Evolutionary conservation across 2,888 invertebrate genomes (phyloP).

Genomic region (Linyphia triangularis): DNA sequence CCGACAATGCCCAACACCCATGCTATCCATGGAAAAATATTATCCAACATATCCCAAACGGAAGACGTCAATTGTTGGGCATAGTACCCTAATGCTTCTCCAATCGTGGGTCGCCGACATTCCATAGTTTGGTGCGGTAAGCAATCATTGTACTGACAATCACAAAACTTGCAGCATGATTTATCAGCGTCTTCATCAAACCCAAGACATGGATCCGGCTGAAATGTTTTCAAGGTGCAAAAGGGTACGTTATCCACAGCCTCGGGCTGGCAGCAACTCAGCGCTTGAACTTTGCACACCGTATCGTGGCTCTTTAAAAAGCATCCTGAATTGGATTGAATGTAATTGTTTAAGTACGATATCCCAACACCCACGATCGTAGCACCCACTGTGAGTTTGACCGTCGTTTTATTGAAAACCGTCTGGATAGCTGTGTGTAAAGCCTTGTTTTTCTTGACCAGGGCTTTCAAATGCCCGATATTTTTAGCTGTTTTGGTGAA

Average conservation of each 20-base stretch:
- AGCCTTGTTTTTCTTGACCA: not conserved
- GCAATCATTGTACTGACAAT: slow-evolving; percentile 17
- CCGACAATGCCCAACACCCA: not conserved
- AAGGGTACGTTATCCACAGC: not conserved
- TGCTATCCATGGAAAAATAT: not conserved
- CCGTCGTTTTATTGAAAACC: not conserved
- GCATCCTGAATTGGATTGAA: slow-evolving; percentile 37
- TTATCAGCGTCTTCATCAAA: slow-evolving; percentile 7
- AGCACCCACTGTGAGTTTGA: not conserved
- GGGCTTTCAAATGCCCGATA: not conserved
- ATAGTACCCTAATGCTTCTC: slow-evolving; percentile 4
- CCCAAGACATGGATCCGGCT: not conserved
- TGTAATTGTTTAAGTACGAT: not conserved
- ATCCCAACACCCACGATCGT: not conserved
- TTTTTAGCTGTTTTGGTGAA: not conserved
- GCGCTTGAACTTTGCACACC: slow-evolving; percentile 10
- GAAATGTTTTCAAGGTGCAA: too few relatives aligned
- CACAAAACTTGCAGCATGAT: slow-evolving; percentile 3
- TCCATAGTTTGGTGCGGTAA: slow-evolving; percentile 22
- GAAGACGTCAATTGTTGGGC: not conserved
- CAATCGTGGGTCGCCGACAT: slow-evolving; percentile 31
- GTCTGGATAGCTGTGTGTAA: not conserved
- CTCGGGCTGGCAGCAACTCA: slow-evolving; percentile 42
- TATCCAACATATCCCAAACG: not conserved
- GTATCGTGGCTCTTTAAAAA: not conserved